Percentiles rank a stretch among this genome's conserved stretches.
phyloP scores from a whole-genome alignment of 2,113 vertebrate genomes.

The Esox niger region DNA sequence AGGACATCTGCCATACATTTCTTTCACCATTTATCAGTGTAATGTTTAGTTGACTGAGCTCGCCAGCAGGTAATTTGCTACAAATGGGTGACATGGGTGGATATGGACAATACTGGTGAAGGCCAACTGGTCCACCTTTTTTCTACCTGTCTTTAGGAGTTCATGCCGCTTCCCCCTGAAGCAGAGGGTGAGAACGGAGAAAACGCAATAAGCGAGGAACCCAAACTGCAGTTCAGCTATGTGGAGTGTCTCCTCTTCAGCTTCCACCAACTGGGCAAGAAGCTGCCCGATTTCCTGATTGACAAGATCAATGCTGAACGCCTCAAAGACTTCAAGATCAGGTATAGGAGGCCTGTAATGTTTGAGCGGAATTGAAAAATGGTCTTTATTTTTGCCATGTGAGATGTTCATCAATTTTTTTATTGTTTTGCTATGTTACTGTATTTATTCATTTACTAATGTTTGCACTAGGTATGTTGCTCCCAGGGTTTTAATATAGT shows the following conservation, averaged over 20 bases:
- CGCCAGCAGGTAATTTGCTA: too few relatives aligned
- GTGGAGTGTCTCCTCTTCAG: constrained; percentile 94
- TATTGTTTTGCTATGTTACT: too few relatives aligned
- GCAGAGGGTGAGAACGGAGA: constrained; percentile 96
- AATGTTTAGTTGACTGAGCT: too few relatives aligned
- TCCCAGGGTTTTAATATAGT: too few relatives aligned
- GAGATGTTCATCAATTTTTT: too few relatives aligned
- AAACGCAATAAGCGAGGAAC: constrained; percentile 86
- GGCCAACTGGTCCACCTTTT: background rate
- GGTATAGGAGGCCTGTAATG: constrained; percentile 61
- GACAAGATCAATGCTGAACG: constrained; percentile 92
- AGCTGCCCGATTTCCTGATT: constrained; percentile 93
- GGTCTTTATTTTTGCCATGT: too few relatives aligned
- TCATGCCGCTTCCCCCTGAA: constrained; percentile 95
- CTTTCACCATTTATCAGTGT: too few relatives aligned
- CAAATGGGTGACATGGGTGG: too few relatives aligned
- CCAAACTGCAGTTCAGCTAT: constrained; percentile 96
- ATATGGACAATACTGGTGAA: too few relatives aligned
- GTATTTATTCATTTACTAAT: too few relatives aligned
- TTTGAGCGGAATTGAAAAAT: too few relatives aligned
- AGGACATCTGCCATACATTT: too few relatives aligned
- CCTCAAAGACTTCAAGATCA: constrained; percentile 98
- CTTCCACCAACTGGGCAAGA: constrained; percentile 96
- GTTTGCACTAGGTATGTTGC: background rate
- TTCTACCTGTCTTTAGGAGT: constrained; percentile 78